phyloP scores from a whole-genome alignment of 2,797 vertebrate genomes.

The Acanthornis magna region DNA sequence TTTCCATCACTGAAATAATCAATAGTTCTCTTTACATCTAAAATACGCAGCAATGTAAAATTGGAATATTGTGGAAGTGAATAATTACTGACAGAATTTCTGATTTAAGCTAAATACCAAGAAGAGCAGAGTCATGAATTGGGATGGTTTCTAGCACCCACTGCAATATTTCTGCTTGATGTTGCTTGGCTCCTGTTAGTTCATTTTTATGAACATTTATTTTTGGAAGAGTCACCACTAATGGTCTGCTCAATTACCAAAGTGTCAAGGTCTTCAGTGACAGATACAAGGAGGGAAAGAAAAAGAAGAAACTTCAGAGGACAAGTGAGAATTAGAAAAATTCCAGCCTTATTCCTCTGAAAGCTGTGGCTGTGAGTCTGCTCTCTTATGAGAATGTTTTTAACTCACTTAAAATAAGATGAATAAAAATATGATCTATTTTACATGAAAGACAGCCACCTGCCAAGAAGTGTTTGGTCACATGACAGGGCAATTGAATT shows the following conservation, averaged over 20 bases:
- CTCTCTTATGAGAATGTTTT: neutral
- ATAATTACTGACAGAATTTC: slow-evolving; percentile 1
- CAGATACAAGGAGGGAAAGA: neutral
- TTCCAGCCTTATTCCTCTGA: neutral
- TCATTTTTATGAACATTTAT: neutral
- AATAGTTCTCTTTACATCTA: neutral
- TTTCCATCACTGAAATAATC: neutral
- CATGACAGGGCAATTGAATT: neutral
- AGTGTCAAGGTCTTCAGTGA: neutral
- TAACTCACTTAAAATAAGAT: neutral
- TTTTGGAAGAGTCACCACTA: neutral
- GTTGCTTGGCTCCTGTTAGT: neutral
- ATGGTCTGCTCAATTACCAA: neutral
- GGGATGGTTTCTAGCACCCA: neutral
- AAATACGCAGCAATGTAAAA: neutral
- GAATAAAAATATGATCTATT: neutral
- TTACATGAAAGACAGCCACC: neutral
- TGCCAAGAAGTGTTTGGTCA: neutral
- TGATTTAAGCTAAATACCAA: slow-evolving; percentile 9
- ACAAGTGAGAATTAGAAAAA: neutral
- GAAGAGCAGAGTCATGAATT: neutral
- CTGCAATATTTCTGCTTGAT: neutral
- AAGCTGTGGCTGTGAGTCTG: neutral
- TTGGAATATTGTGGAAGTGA: neutral
- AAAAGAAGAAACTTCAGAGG: neutral